Evolutionary conservation across 2,113 vertebrate species (phyloP).

Genomic region (Cottus gobio): DNA sequence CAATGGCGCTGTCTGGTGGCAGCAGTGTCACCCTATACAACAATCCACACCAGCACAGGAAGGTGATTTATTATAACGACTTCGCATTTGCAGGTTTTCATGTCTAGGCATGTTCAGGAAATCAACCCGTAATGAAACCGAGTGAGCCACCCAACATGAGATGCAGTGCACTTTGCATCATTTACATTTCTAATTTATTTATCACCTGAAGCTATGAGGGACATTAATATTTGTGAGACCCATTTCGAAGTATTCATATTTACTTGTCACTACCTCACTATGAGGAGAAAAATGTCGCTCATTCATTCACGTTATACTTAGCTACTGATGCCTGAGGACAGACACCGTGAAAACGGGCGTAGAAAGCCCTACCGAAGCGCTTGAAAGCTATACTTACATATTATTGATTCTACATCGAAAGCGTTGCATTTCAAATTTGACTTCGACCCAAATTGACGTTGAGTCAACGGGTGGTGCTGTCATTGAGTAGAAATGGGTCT

Average conservation of each 20-base stretch:
- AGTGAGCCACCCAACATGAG: slow-evolving; percentile 35
- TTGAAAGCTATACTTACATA: slow-evolving; percentile 23
- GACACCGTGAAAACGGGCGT: slow-evolving; percentile 64
- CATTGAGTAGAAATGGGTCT: slow-evolving; percentile 26
- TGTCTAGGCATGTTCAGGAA: slow-evolving; percentile 46
- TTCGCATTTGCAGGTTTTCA: slow-evolving; percentile 48
- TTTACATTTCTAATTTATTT: slow-evolving; percentile 46
- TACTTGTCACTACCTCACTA: slow-evolving; percentile 31
- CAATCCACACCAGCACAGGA: slow-evolving; percentile 23
- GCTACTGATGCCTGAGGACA: slow-evolving; percentile 46
- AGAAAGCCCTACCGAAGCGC: slow-evolving; percentile 40
- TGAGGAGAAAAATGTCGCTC: slow-evolving; percentile 34
- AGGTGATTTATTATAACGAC: slow-evolving; percentile 59
- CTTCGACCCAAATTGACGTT: slow-evolving; percentile 23
- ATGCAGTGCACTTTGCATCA: slow-evolving; percentile 39
- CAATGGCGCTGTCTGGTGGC: slow-evolving; percentile 48
- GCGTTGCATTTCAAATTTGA: slow-evolving; percentile 33
- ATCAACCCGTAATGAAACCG: slow-evolving; percentile 32
- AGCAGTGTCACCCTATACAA: slow-evolving; percentile 54
- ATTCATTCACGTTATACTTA: slow-evolving; percentile 61
- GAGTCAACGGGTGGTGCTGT: slow-evolving; percentile 37
- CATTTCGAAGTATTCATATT: slow-evolving; percentile 8
- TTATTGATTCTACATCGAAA: slow-evolving; percentile 47
- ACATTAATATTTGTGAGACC: slow-evolving; percentile 15
- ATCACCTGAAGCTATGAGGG: slow-evolving; percentile 20